Conservation (phyloP, 2,888 invertebrate genomes). For the Troilus luridus region DNA sequence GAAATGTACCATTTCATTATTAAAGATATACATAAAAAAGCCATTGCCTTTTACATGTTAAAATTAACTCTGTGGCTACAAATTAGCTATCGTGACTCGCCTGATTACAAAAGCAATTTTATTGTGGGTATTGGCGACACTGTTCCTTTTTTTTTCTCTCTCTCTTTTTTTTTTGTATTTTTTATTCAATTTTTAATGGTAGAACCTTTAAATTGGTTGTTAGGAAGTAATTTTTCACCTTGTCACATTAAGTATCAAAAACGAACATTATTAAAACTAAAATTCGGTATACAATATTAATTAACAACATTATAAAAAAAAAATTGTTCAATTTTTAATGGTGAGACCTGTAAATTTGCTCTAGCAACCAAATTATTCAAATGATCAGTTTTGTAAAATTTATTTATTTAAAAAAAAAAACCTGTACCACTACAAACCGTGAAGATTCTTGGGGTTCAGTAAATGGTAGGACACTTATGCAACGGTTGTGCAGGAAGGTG, state of each 20-base stretch:
- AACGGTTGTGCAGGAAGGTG: too few relatives aligned
- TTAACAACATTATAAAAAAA: neutral
- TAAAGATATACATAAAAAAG: slow-evolving; percentile 36
- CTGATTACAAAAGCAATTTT: slow-evolving; percentile 29
- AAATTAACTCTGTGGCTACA: slow-evolving; percentile 4
- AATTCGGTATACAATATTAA: neutral
- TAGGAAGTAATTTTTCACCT: neutral
- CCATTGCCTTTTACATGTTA: slow-evolving; percentile 40
- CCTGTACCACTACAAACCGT: too few relatives aligned
- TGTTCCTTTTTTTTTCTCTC: neutral
- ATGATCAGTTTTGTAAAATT: too few relatives aligned
- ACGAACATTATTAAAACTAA: neutral
- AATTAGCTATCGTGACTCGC: neutral
- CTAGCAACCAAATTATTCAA: too few relatives aligned
- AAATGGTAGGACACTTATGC: too few relatives aligned
- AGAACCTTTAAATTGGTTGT: neutral
- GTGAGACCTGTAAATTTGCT: too few relatives aligned
- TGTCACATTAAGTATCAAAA: neutral
- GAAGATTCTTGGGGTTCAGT: too few relatives aligned
- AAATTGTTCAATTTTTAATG: too few relatives aligned
- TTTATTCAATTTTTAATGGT: slow-evolving; percentile 21
- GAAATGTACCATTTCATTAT: slow-evolving; percentile 40
- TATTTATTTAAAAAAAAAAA: too few relatives aligned
- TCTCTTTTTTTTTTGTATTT: neutral
- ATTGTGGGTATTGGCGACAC: slow-evolving; percentile 18